These are phyloP conservation scores for Trididemnum miniatum DNA, from an alignment of 23 tunicate genomes.

Conservation along the genomic window DNA sequence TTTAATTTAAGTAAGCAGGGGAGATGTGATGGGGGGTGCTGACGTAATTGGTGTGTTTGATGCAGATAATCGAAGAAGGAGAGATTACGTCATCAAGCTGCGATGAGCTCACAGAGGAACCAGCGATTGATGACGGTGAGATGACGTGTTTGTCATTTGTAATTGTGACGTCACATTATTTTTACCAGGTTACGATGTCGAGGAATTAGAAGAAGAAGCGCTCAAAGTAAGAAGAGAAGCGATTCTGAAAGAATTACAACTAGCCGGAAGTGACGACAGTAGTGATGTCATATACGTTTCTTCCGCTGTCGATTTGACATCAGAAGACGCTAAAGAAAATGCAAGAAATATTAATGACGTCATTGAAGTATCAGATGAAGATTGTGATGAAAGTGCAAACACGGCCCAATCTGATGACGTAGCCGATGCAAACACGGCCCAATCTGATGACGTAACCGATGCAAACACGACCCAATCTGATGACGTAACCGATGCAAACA, in stretches of 20 bases:
- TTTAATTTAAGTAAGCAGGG: not conserved
- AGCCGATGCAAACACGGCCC: no score
- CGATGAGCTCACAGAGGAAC: not conserved
- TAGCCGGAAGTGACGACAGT: conserved; percentile 3
- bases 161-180: not conserved
- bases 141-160: not conserved
- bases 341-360: not conserved
- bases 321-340: not conserved
- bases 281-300: not conserved
- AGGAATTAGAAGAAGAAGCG: conserved; percentile 57
- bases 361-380: not conserved
- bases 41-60: not conserved
- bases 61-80: conserved; percentile 1
- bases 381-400: no score
- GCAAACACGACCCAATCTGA: no score
- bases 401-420: no score
- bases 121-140: not conserved
- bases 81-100: conserved; percentile 5
- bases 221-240: conserved; percentile 44
- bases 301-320: not conserved
- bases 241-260: conserved; percentile 39
- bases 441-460: no score
- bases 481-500: no score
- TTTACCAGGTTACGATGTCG: not conserved
- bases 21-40: not conserved